A percentile compares a stretch with the other conserved stretches of the same genome.
Evolutionary conservation across 2,797 vertebrate species (phyloP).

Genomic region (Danio kyathit): DNA sequence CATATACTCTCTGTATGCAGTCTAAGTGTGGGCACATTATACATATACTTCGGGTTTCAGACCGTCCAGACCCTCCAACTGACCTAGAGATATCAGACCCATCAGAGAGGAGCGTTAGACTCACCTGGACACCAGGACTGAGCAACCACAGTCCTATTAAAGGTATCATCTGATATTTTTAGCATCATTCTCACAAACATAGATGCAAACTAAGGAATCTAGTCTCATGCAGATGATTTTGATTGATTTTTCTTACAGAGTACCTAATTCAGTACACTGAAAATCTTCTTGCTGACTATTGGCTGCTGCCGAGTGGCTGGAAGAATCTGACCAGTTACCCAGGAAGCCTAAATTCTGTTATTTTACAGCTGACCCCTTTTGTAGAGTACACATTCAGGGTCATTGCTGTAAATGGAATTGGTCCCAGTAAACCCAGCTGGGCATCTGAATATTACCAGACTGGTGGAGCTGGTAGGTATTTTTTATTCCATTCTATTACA

Average conservation of each 20-base stretch:
- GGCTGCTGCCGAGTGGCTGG: conserved; percentile 90
- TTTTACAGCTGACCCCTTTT: conserved; percentile 89
- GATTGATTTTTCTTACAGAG: conserved; percentile 75
- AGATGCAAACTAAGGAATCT: not conserved
- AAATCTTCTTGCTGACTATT: conserved; percentile 74
- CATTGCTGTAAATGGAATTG: conserved; percentile 90
- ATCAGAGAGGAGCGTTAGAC: conserved; percentile 87
- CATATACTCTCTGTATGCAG: not conserved
- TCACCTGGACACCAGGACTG: conserved; percentile 91
- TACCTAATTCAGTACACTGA: conserved; percentile 95
- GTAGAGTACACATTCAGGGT: conserved; percentile 96
- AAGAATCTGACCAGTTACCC: conserved; percentile 90
- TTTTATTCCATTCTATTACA: not conserved
- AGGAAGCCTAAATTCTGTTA: conserved; percentile 88
- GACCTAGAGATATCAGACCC: conserved; percentile 92
- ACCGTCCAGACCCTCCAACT: conserved; percentile 88
- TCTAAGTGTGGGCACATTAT: not conserved
- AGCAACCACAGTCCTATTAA: conserved; percentile 94
- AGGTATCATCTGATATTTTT: no score
- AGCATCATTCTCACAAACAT: no score
- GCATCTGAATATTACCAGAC: conserved; percentile 90
- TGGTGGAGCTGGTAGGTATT: conserved; percentile 89
- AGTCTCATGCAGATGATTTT: not conserved
- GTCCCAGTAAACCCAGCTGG: conserved; percentile 89
- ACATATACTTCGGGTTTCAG: conserved; percentile 69